Evolutionary conservation across 2,113 vertebrate species (phyloP).

Genomic region (Xenopus borealis): DNA sequence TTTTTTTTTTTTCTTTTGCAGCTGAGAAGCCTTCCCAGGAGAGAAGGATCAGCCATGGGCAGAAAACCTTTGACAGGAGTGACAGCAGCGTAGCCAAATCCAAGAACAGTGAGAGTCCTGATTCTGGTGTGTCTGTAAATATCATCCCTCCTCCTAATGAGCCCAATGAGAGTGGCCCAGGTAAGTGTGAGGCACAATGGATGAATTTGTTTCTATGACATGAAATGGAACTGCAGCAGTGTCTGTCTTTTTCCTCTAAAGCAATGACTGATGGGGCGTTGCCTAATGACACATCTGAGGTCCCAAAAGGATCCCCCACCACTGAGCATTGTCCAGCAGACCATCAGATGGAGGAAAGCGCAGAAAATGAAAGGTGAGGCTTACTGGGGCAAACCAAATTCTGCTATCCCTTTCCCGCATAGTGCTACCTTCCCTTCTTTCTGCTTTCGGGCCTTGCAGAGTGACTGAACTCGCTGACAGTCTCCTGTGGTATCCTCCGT

Average conservation of each 20-base stretch:
- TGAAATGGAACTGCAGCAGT: background rate
- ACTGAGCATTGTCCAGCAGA: slow-evolving; percentile 56
- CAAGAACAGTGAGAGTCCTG: slow-evolving; percentile 45
- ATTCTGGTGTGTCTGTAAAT: background rate
- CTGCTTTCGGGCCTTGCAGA: background rate
- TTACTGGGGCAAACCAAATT: background rate
- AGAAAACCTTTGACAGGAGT: slow-evolving; percentile 23
- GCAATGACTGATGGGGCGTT: slow-evolving; percentile 48
- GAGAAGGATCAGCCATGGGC: slow-evolving; percentile 46
- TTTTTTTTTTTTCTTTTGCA: slow-evolving; percentile 1
- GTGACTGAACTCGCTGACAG: background rate
- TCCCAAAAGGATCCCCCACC: slow-evolving; percentile 22
- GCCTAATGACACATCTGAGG: background rate
- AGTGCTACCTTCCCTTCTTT: background rate
- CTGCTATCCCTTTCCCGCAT: background rate
- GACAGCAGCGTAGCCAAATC: slow-evolving; percentile 25
- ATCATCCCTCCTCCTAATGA: slow-evolving; percentile 9
- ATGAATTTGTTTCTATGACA: background rate
- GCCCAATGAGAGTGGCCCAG: slow-evolving; percentile 16
- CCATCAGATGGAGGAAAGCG: slow-evolving; percentile 62
- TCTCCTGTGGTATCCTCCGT: background rate
- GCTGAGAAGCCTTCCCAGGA: slow-evolving; percentile 54
- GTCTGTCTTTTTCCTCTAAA: background rate
- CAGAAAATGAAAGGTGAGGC: slow-evolving; percentile 77
- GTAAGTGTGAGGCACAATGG: background rate